Evolutionary conservation across 1,140 invertebrate species (phyloP).

Genomic region (Nautilus pompilius): DNA sequence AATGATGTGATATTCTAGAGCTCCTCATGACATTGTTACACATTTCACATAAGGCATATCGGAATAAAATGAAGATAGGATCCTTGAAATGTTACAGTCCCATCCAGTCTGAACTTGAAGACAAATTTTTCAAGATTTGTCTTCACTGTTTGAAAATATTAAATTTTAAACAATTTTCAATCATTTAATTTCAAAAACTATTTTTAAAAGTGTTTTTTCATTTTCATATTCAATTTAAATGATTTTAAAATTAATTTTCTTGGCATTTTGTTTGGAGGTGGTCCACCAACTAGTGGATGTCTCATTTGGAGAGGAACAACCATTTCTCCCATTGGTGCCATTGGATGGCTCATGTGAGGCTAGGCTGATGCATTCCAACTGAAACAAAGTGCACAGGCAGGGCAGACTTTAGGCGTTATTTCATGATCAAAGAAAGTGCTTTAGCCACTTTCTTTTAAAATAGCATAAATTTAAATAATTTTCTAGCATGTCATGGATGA

Average conservation of each 20-base stretch:
- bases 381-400: too few relatives aligned
- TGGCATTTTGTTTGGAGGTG: slow-evolving; percentile 22
- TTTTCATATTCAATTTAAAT: too few relatives aligned
- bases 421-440: not conserved
- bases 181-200: not conserved
- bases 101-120: too few relatives aligned
- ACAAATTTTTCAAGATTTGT: not conserved
- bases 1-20: too few relatives aligned
- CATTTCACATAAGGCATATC: too few relatives aligned
- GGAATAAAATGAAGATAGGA: not conserved
- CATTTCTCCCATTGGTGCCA: slow-evolving; percentile 24
- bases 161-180: not conserved
- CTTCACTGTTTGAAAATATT: not conserved
- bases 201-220: not conserved
- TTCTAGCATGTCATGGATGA: too few relatives aligned
- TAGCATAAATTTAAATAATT: too few relatives aligned
- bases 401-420: not conserved
- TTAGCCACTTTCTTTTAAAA: too few relatives aligned
- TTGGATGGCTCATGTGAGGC: slow-evolving; percentile 29
- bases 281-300: slow-evolving; percentile 56
- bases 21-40: too few relatives aligned
- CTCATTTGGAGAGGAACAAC: slow-evolving; percentile 33
- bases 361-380: slow-evolving; percentile 39
- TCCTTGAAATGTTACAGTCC: not conserved
- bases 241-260: too few relatives aligned